A percentile compares a stretch with the other conserved stretches of the same genome.
phyloP scores from a whole-genome alignment of 1,140 invertebrate genomes.

The Himalopsyche phryganea region DNA sequence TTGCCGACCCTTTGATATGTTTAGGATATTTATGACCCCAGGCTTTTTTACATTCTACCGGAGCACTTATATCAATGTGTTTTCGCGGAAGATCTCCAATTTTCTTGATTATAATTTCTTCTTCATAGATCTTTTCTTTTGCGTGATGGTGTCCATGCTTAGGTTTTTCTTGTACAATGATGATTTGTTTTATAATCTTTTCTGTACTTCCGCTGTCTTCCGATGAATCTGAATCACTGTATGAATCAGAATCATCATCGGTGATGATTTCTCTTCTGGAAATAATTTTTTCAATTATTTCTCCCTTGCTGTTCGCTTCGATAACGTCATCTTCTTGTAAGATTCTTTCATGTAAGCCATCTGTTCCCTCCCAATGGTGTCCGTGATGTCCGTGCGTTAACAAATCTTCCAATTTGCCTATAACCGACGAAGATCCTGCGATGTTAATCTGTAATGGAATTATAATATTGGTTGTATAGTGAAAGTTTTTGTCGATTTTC shows the following conservation, averaged over 20 bases:
- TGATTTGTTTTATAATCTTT: constrained; percentile 31
- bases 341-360: constrained; percentile 22
- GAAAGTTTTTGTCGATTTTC: no score
- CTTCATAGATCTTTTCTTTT: constrained; percentile 31
- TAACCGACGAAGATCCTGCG: constrained; percentile 18
- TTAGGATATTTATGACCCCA: neutral
- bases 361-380: constrained; percentile 4
- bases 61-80: neutral
- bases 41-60: neutral
- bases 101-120: constrained; percentile 32
- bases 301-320: constrained; percentile 29
- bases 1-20: neutral
- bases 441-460: constrained; percentile 22
- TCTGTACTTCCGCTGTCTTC: constrained; percentile 29
- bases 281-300: constrained; percentile 30
- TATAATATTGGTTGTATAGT: no score
- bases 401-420: constrained; percentile 23
- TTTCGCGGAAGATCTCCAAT: constrained; percentile 7
- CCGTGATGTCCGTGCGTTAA: constrained; percentile 20
- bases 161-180: constrained; percentile 28
- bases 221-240: constrained; percentile 14
- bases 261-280: constrained; percentile 25
- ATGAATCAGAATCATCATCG: constrained; percentile 18
- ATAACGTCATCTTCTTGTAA: constrained; percentile 24
- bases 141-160: constrained; percentile 30